A percentile compares a stretch with the other conserved stretches of the same genome.
Conservation (phyloP, 1,140 invertebrate species). For the Ganaspis sp. region DNA sequence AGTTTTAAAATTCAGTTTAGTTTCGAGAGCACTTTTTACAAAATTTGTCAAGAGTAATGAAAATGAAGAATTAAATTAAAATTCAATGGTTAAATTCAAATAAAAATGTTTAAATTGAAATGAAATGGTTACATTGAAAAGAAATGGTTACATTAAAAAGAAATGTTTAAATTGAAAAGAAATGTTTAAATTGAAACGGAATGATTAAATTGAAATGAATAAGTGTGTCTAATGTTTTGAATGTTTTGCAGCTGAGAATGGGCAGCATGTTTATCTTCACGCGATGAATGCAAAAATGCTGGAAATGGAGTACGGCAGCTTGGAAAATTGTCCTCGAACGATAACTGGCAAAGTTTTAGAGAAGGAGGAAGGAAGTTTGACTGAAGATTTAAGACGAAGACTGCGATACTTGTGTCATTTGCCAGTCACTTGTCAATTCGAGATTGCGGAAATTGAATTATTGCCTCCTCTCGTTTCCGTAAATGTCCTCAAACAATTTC, state of each 20-base stretch:
- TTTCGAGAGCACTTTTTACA: too few species aligned
- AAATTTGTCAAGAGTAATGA: too few species aligned
- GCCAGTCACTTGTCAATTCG: conserved; percentile 92
- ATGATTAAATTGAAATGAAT: conserved; percentile 27
- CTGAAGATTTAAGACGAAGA: conserved; percentile 85
- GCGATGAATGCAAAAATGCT: conserved; percentile 94
- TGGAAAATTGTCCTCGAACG: conserved; percentile 86
- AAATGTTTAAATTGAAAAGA: too few species aligned
- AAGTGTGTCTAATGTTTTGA: conserved; percentile 6
- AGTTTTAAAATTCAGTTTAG: too few species aligned
- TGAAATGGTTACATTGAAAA: too few species aligned
- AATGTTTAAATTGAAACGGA: too few species aligned
- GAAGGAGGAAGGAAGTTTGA: conserved; percentile 90
- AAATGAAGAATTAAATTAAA: too few species aligned
- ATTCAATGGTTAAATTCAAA: too few species aligned
- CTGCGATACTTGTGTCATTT: conserved; percentile 91
- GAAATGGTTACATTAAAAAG: too few species aligned
- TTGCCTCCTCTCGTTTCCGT: conserved; percentile 83
- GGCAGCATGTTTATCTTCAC: conserved; percentile 95
- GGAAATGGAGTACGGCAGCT: conserved; percentile 88
- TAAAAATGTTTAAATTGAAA: too few species aligned
- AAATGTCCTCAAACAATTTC: conserved; percentile 81
- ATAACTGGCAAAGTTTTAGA: conserved; percentile 88
- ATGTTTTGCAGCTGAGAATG: conserved; percentile 84
- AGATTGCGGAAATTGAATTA: conserved; percentile 91